Conservation (phyloP, 2,888 invertebrate genomes). For the Polydesmus complanatus region DNA sequence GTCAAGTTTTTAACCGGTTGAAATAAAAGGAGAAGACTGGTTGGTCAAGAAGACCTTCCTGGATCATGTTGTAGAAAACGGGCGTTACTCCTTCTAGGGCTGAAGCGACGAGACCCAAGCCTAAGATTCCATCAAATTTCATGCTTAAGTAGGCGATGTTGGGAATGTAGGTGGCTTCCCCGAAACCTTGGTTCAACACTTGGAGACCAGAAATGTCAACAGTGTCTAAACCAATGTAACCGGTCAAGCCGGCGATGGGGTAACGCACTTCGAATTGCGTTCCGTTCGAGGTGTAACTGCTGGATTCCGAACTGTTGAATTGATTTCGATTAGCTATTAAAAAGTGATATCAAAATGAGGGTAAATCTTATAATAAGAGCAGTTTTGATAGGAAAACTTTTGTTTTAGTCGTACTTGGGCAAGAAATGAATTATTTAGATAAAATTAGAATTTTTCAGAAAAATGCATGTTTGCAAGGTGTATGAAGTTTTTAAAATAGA, state of each 20-base stretch:
- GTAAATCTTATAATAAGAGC: no score
- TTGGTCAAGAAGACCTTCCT: background rate
- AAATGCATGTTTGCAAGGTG: no score
- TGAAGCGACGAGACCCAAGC: background rate
- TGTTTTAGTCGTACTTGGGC: no score
- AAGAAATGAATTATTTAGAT: no score
- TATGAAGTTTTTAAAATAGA: background rate
- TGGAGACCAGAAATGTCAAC: background rate
- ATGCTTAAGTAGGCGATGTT: background rate
- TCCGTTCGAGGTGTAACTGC: background rate
- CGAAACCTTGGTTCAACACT: background rate
- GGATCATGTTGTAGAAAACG: background rate
- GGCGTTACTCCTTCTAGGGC: background rate
- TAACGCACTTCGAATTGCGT: background rate
- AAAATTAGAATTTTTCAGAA: no score
- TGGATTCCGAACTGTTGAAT: background rate
- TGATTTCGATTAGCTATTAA: background rate
- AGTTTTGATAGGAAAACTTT: no score
- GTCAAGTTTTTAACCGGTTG: background rate
- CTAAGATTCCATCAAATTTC: background rate
- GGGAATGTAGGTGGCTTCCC: background rate
- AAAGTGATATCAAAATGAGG: no score
- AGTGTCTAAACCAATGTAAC: background rate
- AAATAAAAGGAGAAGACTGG: background rate
- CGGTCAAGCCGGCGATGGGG: background rate